Percentiles rank a stretch among this genome's conserved stretches.
Conservation (phyloP, 1,140 invertebrate species). For the Drosophila asahinai region DNA sequence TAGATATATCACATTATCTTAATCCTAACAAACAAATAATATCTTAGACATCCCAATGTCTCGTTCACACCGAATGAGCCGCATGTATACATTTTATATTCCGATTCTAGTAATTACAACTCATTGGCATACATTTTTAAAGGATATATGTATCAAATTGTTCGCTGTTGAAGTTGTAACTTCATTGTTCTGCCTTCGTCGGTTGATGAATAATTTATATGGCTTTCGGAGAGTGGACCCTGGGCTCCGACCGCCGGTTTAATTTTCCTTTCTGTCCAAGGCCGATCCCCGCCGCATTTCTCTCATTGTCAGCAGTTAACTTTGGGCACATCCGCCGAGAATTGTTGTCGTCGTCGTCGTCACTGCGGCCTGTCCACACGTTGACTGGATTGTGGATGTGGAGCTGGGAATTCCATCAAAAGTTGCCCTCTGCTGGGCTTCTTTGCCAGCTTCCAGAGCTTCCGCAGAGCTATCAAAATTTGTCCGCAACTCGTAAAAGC, state of each 20-base stretch:
- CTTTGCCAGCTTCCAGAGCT: slow-evolving; percentile 39
- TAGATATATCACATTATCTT: too few relatives aligned
- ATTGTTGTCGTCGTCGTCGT: slow-evolving; percentile 31
- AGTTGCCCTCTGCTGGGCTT: slow-evolving; percentile 47
- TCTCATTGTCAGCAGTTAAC: slow-evolving; percentile 45
- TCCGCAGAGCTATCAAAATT: slow-evolving; percentile 71
- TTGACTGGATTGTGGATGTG: slow-evolving; percentile 18
- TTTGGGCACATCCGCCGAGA: slow-evolving; percentile 62
- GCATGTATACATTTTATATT: too few relatives aligned
- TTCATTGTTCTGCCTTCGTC: slow-evolving; percentile 16
- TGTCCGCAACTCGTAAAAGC: slow-evolving; percentile 74
- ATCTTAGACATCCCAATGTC: too few relatives aligned
- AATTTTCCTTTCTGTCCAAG: slow-evolving; percentile 23
- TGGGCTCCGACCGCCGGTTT: slow-evolving; percentile 15
- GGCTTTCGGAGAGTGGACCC: slow-evolving; percentile 7
- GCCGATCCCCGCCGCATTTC: neutral
- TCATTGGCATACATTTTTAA: too few relatives aligned
- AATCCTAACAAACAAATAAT: too few relatives aligned
- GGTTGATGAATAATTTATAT: slow-evolving; percentile 32
- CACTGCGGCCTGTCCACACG: slow-evolving; percentile 28
- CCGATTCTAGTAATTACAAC: too few relatives aligned
- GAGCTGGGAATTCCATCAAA: slow-evolving; percentile 63
- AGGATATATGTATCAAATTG: slow-evolving; percentile 4
- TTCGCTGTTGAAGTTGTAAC: slow-evolving; percentile 4
- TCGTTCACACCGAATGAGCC: too few relatives aligned